phyloP scores from a whole-genome alignment of 2,888 invertebrate genomes.

The Agrochola litura region DNA sequence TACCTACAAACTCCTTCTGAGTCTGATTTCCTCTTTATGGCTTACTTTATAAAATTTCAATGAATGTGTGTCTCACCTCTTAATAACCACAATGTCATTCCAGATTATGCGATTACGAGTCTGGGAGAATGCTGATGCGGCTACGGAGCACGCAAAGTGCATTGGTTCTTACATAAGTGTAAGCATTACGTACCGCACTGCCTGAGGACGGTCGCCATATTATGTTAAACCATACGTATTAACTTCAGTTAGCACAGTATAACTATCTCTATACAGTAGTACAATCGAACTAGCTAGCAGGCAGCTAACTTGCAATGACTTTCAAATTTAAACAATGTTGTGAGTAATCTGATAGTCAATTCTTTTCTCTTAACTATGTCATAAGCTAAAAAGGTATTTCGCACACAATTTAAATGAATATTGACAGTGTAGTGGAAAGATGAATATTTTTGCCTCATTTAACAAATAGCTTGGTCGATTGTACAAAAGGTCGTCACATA shows the following conservation, averaged over 20 bases:
- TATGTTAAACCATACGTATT: constrained; percentile 52
- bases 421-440: not conserved
- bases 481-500: constrained; percentile 8
- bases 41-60: not conserved
- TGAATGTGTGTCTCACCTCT: not conserved
- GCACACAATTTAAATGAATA: not conserved
- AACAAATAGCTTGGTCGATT: not conserved
- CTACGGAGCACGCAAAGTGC: constrained; percentile 40
- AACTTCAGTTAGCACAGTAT: constrained; percentile 32
- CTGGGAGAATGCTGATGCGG: constrained; percentile 89
- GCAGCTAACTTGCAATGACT: not conserved
- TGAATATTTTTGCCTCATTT: not conserved
- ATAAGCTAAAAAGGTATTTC: not conserved
- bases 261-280: constrained; percentile 10
- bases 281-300: too few relatives aligned
- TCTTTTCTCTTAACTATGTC: not conserved
- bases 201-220: constrained; percentile 30
- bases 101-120: constrained; percentile 91
- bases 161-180: constrained; percentile 60
- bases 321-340: not conserved
- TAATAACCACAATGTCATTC: constrained; percentile 66
- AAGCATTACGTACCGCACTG: constrained; percentile 50
- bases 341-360: too few relatives aligned
- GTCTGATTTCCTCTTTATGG: not conserved
- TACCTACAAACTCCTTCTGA: not conserved